These are phyloP conservation scores for Leucopsar rothschildi DNA, from an alignment of 2,113 vertebrate species.

Conservation along the genomic window DNA sequence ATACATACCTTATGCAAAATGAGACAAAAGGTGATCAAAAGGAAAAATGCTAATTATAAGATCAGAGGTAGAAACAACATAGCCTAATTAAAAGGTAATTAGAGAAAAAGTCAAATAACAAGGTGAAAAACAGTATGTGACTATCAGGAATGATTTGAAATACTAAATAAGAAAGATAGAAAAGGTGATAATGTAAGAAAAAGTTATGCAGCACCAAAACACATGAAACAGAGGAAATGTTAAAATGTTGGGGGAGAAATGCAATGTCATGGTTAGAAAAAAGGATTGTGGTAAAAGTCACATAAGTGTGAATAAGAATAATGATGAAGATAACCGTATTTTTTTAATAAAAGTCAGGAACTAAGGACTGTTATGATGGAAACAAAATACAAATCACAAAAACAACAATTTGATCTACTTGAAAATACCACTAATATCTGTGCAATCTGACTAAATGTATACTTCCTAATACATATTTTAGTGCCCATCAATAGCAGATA, in stretches of 20 bases:
- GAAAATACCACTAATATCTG: not conserved
- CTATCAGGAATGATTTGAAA: not conserved
- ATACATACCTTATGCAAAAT: not conserved
- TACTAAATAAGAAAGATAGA: not conserved
- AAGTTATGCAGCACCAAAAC: not conserved
- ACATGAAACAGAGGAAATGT: not conserved
- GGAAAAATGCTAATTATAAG: not conserved
- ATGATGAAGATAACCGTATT: not conserved
- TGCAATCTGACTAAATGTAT: constrained; percentile 25
- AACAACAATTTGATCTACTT: not conserved
- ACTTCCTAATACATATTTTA: constrained; percentile 45
- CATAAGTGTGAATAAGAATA: not conserved
- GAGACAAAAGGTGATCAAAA: constrained; percentile 14
- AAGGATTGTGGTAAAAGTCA: not conserved
- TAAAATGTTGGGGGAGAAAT: constrained; percentile 14
- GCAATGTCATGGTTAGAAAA: not conserved
- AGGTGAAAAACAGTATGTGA: not conserved
- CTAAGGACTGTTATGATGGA: not conserved
- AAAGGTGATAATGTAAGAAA: not conserved
- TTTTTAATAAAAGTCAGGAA: not conserved
- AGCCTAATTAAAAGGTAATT: not conserved
- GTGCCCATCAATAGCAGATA: constrained; percentile 30
- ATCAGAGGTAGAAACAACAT: not conserved
- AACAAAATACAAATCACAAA: not conserved
- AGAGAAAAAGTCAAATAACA: not conserved